These are phyloP conservation scores for Drosophila barbarae DNA, from an alignment of 2,888 invertebrate genomes.

Conservation along the genomic window DNA sequence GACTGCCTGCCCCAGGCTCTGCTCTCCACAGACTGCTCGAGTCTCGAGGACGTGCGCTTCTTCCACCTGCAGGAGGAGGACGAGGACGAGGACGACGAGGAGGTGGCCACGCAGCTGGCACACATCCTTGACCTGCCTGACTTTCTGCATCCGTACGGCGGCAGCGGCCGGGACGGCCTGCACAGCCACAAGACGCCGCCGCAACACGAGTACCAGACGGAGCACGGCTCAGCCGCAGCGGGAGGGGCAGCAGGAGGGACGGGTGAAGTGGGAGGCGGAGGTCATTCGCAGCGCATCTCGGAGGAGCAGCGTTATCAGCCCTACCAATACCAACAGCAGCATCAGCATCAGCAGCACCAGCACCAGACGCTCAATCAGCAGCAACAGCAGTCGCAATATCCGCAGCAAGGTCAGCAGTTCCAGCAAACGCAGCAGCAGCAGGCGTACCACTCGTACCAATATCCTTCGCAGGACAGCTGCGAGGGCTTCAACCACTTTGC, in stretches of 20 bases:
- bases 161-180: constrained; percentile 62
- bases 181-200: constrained; percentile 72
- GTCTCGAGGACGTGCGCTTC: constrained; percentile 64
- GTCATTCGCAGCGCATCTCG: constrained; percentile 48
- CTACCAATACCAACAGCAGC: constrained; percentile 40
- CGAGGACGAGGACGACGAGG: constrained; percentile 66
- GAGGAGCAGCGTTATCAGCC: constrained; percentile 60
- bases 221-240: constrained; percentile 59
- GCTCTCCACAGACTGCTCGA: constrained; percentile 65
- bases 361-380: constrained; percentile 34
- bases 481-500: constrained; percentile 77
- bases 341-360: constrained; percentile 52
- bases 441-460: constrained; percentile 60
- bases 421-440: constrained; percentile 53
- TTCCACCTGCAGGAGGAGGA: constrained; percentile 47
- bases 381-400: constrained; percentile 46
- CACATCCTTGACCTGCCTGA: constrained; percentile 67
- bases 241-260: constrained; percentile 23
- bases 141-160: constrained; percentile 67
- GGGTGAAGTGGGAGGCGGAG: constrained; percentile 26
- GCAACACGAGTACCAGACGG: constrained; percentile 69
- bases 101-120: constrained; percentile 61
- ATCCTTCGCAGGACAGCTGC: constrained; percentile 73
- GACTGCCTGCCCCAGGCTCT: constrained; percentile 63
- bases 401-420: constrained; percentile 48